Conservation (phyloP, 2,113 vertebrate species). For the Gymnobelideus leadbeateri region DNA sequence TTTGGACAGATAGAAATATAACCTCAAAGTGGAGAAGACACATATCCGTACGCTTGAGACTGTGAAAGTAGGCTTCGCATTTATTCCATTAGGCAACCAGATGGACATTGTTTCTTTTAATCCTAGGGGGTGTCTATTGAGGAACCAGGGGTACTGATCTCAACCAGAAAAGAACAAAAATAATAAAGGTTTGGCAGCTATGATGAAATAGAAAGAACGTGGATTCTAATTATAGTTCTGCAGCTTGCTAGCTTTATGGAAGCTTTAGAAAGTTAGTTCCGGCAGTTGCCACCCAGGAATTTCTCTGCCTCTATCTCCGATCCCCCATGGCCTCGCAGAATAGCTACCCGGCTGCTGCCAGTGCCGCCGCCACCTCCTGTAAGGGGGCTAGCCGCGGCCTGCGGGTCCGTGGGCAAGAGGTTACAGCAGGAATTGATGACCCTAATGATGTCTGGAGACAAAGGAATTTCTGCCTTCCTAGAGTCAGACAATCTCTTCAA, state of each 20-base stretch:
- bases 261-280: not conserved
- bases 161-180: slow-evolving; percentile 32
- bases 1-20: slow-evolving; percentile 41
- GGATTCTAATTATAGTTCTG: not conserved
- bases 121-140: slow-evolving; percentile 1
- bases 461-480: too few species aligned
- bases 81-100: slow-evolving; percentile 31
- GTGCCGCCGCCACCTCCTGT: too few species aligned
- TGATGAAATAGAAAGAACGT: not conserved
- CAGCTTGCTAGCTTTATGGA: not conserved
- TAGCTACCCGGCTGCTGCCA: too few species aligned
- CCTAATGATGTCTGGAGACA: too few species aligned
- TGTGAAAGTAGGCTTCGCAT: slow-evolving; percentile 18
- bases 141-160: not conserved
- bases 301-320: too few species aligned
- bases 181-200: not conserved
- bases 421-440: too few species aligned
- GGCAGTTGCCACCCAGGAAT: too few species aligned
- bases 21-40: not conserved
- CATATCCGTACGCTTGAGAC: slow-evolving; percentile 15
- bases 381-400: too few species aligned
- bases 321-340: too few species aligned
- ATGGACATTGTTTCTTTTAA: slow-evolving; percentile 1
- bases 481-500: too few species aligned
- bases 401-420: too few species aligned